phyloP scores from a whole-genome alignment of 2,888 invertebrate species.

The Agapetus fuscipes region DNA sequence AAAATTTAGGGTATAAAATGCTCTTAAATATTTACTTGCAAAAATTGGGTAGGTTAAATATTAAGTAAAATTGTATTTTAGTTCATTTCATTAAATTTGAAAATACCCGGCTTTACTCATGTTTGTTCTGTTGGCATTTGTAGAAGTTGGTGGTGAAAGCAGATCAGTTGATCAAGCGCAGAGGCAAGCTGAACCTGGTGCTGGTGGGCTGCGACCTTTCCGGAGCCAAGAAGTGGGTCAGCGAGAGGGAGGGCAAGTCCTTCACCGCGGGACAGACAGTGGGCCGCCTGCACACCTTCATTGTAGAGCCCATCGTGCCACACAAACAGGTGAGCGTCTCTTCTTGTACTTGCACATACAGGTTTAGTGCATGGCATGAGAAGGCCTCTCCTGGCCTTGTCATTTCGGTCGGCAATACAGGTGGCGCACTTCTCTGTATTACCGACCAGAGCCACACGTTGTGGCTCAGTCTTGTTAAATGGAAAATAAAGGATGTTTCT shows the following conservation, averaged over 20 bases:
- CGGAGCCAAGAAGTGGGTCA: constrained; percentile 78
- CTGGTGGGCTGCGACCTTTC: constrained; percentile 81
- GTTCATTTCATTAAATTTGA: not conserved
- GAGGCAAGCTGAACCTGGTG: constrained; percentile 94
- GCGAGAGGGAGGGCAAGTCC: constrained; percentile 72
- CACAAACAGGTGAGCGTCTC: constrained; percentile 64
- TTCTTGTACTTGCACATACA: too few relatives aligned
- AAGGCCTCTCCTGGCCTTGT: too few relatives aligned
- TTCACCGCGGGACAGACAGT: constrained; percentile 79
- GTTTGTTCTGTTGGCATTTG: too few relatives aligned
- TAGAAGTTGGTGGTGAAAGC: constrained; percentile 96
- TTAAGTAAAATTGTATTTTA: constrained; percentile 1
- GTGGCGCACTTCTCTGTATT: too few relatives aligned
- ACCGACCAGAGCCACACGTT: too few relatives aligned
- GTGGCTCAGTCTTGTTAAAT: not conserved
- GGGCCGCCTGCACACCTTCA: constrained; percentile 87
- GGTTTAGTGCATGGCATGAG: too few relatives aligned
- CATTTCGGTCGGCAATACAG: too few relatives aligned
- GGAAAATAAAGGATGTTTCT: too few relatives aligned
- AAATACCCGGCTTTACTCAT: not conserved
- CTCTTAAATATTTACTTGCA: too few relatives aligned
- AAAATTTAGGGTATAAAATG: too few relatives aligned
- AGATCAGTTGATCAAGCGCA: constrained; percentile 95
- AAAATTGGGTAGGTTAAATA: not conserved
- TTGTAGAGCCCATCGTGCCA: constrained; percentile 93